phyloP scores from a whole-genome alignment of 2,113 vertebrate species.

The Apaloderma vittatum region DNA sequence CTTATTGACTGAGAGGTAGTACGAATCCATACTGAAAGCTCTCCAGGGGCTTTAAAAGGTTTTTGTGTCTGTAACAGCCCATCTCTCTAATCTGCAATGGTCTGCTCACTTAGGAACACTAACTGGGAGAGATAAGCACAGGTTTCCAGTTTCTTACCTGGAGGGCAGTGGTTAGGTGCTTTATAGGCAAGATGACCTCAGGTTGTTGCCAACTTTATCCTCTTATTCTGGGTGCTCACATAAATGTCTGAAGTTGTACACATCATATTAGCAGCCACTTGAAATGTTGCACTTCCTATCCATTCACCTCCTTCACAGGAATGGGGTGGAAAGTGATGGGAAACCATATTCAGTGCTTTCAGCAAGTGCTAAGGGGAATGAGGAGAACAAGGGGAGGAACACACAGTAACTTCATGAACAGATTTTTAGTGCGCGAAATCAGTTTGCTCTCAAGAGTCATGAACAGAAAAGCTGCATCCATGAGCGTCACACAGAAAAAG shows the following conservation, averaged over 20 bases:
- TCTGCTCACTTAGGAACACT: background rate
- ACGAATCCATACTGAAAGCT: conserved; percentile 12
- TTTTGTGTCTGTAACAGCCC: conserved; percentile 12
- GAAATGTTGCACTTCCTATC: background rate
- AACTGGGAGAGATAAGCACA: conserved; percentile 24
- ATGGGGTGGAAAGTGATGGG: background rate
- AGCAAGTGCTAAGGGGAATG: background rate
- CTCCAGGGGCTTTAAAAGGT: conserved; percentile 9
- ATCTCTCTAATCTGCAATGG: background rate
- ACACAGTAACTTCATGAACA: background rate
- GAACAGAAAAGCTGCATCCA: background rate
- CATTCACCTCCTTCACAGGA: background rate
- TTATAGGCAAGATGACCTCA: conserved; percentile 19
- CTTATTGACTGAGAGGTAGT: conserved; percentile 1
- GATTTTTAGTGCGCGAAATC: background rate
- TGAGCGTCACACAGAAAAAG: background rate
- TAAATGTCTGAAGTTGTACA: conserved; percentile 36
- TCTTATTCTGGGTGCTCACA: background rate
- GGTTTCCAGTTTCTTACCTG: conserved; percentile 57
- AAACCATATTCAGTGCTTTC: background rate
- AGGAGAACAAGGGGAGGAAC: background rate
- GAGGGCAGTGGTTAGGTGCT: background rate
- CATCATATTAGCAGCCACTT: conserved; percentile 26
- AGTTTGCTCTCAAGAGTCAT: background rate
- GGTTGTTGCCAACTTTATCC: background rate